Evolutionary conservation across 2,797 vertebrate species (phyloP).

Genomic region (Diplodus sargus): DNA sequence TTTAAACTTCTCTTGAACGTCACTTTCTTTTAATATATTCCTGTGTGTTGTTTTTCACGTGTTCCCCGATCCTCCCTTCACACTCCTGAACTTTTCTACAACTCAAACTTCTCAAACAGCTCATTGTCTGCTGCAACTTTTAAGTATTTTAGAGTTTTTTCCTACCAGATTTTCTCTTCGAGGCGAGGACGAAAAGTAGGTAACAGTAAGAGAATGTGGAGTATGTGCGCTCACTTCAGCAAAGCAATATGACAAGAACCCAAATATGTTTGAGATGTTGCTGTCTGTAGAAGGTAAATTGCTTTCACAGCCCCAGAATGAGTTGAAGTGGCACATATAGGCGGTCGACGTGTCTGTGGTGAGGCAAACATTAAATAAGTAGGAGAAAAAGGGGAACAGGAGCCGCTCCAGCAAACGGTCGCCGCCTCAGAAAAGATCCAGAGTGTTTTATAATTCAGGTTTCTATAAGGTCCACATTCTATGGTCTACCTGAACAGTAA

Average conservation of each 20-base stretch:
- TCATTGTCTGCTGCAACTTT: background rate
- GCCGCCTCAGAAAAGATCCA: too few relatives aligned
- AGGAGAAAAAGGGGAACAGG: background rate
- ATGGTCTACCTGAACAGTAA: too few relatives aligned
- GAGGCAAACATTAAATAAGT: background rate
- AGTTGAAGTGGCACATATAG: background rate
- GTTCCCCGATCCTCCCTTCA: background rate
- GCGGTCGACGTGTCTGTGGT: background rate
- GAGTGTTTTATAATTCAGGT: too few relatives aligned
- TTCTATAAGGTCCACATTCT: too few relatives aligned
- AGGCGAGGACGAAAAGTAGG: background rate
- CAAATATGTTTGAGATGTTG: background rate
- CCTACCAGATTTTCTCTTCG: background rate
- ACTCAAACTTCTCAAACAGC: background rate
- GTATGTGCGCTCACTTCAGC: background rate
- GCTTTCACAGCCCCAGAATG: background rate
- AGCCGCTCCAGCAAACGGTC: background rate
- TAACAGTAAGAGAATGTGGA: too few relatives aligned
- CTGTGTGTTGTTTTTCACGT: background rate
- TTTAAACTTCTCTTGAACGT: background rate
- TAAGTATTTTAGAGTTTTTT: constrained; percentile 7
- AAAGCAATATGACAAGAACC: background rate
- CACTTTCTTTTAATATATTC: constrained; percentile 3
- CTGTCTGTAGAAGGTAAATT: too few relatives aligned
- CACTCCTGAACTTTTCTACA: background rate